Evolutionary conservation across 2,113 vertebrate species (phyloP), one percentile per base, ranked within the genome.

Genomic region (Perccottus glenii): DNA sequence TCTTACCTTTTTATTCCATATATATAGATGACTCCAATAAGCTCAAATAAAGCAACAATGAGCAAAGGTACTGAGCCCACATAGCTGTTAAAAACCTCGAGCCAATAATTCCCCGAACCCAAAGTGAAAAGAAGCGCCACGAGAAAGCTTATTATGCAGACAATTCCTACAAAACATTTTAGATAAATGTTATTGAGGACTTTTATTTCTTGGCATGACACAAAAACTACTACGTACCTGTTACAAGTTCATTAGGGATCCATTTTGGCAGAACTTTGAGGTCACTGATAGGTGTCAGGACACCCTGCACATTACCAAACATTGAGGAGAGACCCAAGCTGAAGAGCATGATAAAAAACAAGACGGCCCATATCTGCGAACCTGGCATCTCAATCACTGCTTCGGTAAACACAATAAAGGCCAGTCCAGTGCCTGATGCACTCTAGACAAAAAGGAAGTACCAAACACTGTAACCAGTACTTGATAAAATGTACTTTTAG

Each of bases 261-360:
- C 82, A 86, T 74, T 92, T 96, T 1, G 95, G 93, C 40, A 94
- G 12, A 43, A 94, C 1, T 6, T 47, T 83, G 60, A 95, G 74
- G 43, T 99, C 96, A 3, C 84, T 76, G 15, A 97, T 81, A 0
- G 96, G 94, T 0, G 93, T 93, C 50, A 97, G 90, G 67, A 98
- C 75, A 0, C 95, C 88, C n/a, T 98, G 95, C 5, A 96, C 75
- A 67, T 93, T 94, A 44, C 97, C 96, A 48, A 98, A 97, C 96
- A 98, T 97, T 2, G 97, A 95, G 14, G 96, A 95, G 44, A 98
- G 90, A 6, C 96, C 96, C 87, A 98, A 85, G 68, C 87, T 90
- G 85, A 97, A 95, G 27, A 98, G 82, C 96, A 98, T 98, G 46
- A 93, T 0, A 14, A 98, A 98, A 84, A 98, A 98, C n/a, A 98